A percentile compares a stretch with the other conserved stretches of the same genome.
phyloP scores from a whole-genome alignment of 2,888 invertebrate genomes.

The Archips crataeganus region DNA sequence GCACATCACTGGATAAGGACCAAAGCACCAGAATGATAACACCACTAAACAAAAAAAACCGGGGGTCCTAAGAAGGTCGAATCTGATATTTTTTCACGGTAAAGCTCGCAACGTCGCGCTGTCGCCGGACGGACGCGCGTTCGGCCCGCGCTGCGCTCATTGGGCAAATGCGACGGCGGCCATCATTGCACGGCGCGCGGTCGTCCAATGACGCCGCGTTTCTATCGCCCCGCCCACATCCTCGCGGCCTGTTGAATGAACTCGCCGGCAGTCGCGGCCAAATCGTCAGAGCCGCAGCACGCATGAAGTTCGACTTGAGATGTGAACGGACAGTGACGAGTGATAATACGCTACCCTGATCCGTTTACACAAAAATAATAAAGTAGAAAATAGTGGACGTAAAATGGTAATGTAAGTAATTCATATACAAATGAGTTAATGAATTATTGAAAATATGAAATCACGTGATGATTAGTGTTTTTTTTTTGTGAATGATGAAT shows the following conservation, averaged over 20 bases:
- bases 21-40: slow-evolving; percentile 83
- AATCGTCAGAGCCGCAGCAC: slow-evolving; percentile 57
- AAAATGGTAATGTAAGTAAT: slow-evolving; percentile 36
- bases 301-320: slow-evolving; percentile 49
- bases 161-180: slow-evolving; percentile 83
- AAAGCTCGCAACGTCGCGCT: slow-evolving; percentile 84
- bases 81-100: slow-evolving; percentile 82
- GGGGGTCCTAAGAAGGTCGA: slow-evolving; percentile 85
- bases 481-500: slow-evolving; percentile 6
- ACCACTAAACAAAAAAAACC: slow-evolving; percentile 81
- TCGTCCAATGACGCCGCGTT: slow-evolving; percentile 80
- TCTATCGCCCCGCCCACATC: slow-evolving; percentile 85
- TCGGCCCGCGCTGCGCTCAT: slow-evolving; percentile 80
- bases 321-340: slow-evolving; percentile 47
- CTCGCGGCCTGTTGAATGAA: slow-evolving; percentile 79
- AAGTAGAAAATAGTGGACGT: slow-evolving; percentile 32
- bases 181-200: slow-evolving; percentile 72
- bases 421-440: not conserved
- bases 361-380: slow-evolving; percentile 36
- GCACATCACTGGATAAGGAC: slow-evolving; percentile 82
- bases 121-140: slow-evolving; percentile 81
- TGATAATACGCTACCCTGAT: slow-evolving; percentile 42
- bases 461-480: slow-evolving; percentile 14
- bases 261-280: slow-evolving; percentile 75
- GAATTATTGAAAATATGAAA: not conserved